A percentile compares a stretch with the other conserved stretches of the same genome.
phyloP scores from a whole-genome alignment of 2,888 invertebrate species.

The Colostygia pectinataria region DNA sequence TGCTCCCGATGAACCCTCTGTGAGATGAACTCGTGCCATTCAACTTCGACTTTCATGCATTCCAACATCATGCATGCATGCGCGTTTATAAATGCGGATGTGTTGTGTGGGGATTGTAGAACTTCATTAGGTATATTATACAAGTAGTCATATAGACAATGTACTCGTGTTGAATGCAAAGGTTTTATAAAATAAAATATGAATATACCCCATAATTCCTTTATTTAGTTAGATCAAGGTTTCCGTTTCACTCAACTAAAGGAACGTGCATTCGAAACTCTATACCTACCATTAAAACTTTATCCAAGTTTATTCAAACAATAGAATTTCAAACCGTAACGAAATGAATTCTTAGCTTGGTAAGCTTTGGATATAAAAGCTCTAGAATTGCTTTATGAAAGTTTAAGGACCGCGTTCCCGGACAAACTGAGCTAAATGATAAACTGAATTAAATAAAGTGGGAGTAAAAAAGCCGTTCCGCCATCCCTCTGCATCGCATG shows the following conservation, averaged over 20 bases:
- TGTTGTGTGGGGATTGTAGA: too few relatives aligned
- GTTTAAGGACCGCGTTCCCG: slow-evolving; percentile 20
- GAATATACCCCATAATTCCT: too few relatives aligned
- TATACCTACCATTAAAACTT: slow-evolving; percentile 19
- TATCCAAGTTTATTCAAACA: slow-evolving; percentile 26
- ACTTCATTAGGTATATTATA: background rate
- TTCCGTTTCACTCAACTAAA: slow-evolving; percentile 6
- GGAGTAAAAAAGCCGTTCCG: slow-evolving; percentile 19
- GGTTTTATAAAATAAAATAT: background rate
- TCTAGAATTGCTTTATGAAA: slow-evolving; percentile 26
- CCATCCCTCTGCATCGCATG: slow-evolving; percentile 23
- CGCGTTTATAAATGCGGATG: background rate
- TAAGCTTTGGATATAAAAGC: slow-evolving; percentile 22
- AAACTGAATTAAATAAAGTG: slow-evolving; percentile 25
- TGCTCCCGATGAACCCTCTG: slow-evolving; percentile 53
- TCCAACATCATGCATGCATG: slow-evolving; percentile 7
- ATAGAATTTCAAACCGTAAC: slow-evolving; percentile 26
- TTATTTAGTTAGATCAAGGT: background rate
- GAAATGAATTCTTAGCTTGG: slow-evolving; percentile 23
- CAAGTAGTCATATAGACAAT: too few relatives aligned
- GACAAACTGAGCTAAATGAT: slow-evolving; percentile 23
- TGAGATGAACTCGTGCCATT: slow-evolving; percentile 43
- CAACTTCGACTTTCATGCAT: slow-evolving; percentile 33
- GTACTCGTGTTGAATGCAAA: too few relatives aligned
- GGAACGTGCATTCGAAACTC: slow-evolving; percentile 13